Conservation (phyloP, 2,797 vertebrate genomes). For the Rhabdophis nuchalis region DNA sequence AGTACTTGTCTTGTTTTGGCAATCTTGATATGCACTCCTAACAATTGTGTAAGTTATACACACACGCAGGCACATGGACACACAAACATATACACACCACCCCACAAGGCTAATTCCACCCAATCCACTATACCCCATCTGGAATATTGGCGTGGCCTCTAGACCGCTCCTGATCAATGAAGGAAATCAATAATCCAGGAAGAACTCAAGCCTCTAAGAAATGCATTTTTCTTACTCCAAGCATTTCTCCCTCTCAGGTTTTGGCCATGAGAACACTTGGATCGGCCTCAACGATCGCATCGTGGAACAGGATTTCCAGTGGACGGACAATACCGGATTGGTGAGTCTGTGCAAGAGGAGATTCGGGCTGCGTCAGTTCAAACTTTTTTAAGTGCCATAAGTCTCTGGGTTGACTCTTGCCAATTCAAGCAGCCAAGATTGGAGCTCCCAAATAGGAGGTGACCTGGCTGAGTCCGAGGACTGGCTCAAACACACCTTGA, state of each 20-base stretch:
- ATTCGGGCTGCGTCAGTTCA: not conserved
- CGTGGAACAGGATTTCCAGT: slow-evolving; percentile 96
- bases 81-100: not conserved
- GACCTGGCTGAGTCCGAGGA: not conserved
- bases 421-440: not conserved
- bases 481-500: not conserved
- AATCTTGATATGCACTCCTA: not conserved
- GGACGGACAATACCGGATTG: slow-evolving; percentile 91
- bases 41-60: not conserved
- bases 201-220: not conserved
- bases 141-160: not conserved
- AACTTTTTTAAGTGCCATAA: no score
- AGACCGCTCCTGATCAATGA: not conserved
- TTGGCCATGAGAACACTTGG: slow-evolving; percentile 95
- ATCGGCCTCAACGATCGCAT: slow-evolving; percentile 93
- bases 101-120: not conserved
- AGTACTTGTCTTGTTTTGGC: not conserved
- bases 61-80: not conserved
- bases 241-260: slow-evolving; percentile 66
- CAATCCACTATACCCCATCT: not conserved
- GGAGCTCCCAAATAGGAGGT: not conserved
- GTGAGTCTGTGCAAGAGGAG: slow-evolving; percentile 38
- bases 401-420: not conserved
- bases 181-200: not conserved
- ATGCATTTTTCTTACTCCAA: not conserved